Base-by-base conservation (phyloP, 92 coral and sea anemone species). In the Actinernus sp. region DNA sequence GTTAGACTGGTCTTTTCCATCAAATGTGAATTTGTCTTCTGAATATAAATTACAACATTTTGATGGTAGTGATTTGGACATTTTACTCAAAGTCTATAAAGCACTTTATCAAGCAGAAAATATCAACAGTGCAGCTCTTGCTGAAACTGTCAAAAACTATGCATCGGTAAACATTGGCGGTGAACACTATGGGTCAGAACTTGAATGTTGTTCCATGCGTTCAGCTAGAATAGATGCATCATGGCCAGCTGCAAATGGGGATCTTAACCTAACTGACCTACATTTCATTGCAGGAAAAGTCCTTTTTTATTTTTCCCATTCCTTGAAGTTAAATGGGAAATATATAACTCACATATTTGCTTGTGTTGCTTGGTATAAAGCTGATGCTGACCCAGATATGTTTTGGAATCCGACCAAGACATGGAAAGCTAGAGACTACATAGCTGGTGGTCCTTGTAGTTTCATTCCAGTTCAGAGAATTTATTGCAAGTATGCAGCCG, bases 401-500 rank as follows among this genome's bases (percentile, higher is more conserved):
- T 81, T 45, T 73, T 63, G 88, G 56, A 83, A 83, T 61, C 79
- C 78, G 0, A 49, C 70, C 17, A 56, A 60, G 20, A 68, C 61
- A 4, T 76, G 79, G 79, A 55, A 38, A 51, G 84, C 78, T 23
- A 68, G 31, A 21, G 59, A 60, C 26, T 83, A 56, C 54, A 57
- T 76, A 32, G 54, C 51, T 12, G 51, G 72, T 30, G 89, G 84
- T 23, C 79, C 79, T 25, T 58, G 73, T 19, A 57, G 58, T 3
- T 83, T 76, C 55, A 56, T 83, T 68, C 84, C 79, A 30, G 68
- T 76, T 2, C 79, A 83, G 46, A 59, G 89, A 59, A 68, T 83
- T 40, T 74, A 68, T 34, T 67, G 52, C 4, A 61, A 31, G 60
- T 75, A 50, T 61, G 58, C 72, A 12, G 63, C 56, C 18, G 63